phyloP scores from a whole-genome alignment of 2,797 vertebrate genomes.

The Cryptoprocta ferox region DNA sequence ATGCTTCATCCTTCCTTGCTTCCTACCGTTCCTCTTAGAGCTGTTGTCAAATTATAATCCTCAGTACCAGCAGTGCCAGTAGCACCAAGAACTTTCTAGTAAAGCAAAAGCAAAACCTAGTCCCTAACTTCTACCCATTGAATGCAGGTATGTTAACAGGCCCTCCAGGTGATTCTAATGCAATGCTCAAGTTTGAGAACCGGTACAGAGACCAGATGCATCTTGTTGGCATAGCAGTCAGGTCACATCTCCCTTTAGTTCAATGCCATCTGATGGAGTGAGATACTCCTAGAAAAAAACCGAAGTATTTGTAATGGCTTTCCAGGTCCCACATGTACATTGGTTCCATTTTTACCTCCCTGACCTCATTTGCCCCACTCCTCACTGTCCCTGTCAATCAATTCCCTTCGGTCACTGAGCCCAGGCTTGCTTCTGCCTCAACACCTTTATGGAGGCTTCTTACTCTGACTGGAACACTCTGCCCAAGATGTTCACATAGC shows the following conservation, averaged over 20 bases:
- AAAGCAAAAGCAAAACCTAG: no score
- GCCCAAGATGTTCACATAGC: neutral
- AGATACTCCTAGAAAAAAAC: neutral
- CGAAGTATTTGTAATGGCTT: neutral
- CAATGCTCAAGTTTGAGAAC: neutral
- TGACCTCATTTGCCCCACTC: no score
- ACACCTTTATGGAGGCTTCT: rapidly evolving
- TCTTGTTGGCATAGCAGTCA: neutral
- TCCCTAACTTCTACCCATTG: neutral
- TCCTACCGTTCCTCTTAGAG: neutral
- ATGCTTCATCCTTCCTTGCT: neutral
- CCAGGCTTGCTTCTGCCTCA: neutral
- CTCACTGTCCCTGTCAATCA: neutral
- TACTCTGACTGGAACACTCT: neutral
- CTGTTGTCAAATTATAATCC: neutral
- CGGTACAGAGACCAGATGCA: neutral
- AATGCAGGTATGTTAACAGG: neutral
- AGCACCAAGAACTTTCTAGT: neutral
- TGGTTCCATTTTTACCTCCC: neutral
- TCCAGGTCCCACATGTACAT: rapidly evolving
- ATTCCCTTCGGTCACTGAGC: no score
- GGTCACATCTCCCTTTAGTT: neutral
- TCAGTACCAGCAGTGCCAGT: neutral
- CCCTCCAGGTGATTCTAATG: neutral
- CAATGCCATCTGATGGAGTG: rapidly evolving